phyloP scores from a whole-genome alignment of 2,113 vertebrate species.

The Strigops habroptila region DNA sequence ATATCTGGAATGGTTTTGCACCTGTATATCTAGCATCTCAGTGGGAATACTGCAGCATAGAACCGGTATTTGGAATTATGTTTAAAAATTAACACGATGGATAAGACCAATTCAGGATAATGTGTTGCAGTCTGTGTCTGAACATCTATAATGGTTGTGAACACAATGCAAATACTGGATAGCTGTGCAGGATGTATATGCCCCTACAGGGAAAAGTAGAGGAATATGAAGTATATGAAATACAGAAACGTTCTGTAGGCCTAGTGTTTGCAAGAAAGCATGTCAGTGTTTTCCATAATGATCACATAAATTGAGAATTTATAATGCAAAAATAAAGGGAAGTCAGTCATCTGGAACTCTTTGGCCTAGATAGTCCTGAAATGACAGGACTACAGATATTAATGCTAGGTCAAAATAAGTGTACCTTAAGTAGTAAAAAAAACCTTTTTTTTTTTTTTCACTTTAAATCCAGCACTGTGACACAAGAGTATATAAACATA shows the following conservation, averaged over 20 bases:
- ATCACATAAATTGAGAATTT: neutral
- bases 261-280: neutral
- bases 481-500: neutral
- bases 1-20: neutral
- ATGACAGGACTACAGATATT: neutral
- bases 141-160: neutral
- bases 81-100: neutral
- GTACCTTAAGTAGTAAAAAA: neutral
- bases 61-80: neutral
- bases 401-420: neutral
- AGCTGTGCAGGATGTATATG: neutral
- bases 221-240: neutral
- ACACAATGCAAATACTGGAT: neutral
- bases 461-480: neutral
- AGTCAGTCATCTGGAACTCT: neutral
- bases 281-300: neutral
- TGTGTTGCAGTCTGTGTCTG: neutral
- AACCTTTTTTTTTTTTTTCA: neutral
- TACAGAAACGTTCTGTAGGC: neutral
- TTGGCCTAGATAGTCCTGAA: neutral
- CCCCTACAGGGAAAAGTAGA: neutral
- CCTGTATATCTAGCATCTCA: neutral
- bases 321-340: neutral
- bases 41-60: neutral
- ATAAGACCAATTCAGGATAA: neutral